Evolutionary conservation across 2,888 invertebrate genomes (phyloP), one percentile per base, ranked within the genome.

Genomic region (Cryptus viduatorius): DNA sequence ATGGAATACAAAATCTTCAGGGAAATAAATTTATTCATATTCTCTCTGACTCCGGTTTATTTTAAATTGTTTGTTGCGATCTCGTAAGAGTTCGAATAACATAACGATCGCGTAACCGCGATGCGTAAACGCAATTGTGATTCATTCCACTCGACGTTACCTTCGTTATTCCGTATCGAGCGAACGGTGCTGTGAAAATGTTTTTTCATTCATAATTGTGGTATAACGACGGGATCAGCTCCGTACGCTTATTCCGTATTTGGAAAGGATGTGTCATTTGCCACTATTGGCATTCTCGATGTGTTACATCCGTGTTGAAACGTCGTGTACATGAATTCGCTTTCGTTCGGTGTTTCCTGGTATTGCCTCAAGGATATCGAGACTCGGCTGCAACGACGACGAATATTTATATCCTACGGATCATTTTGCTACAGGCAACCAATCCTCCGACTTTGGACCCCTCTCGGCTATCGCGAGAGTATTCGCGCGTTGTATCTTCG

Each of bases 201-300:
- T 71, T 65, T 29, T 76, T 53, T 69, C 68, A 56, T 61, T 76
- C 65, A 68, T 78, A 75, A 75, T 75, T 69, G 77, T 68, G 56
- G 64, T 79, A 12, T 71, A 83, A 37, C 37, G 19, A 50, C 56
- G 42, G 67, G 79, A 75, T 31, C 61, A 78, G 48, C 53, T 10
- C 53, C 44, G 61, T 24, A 29, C 37, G 19, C 12, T 29, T 82
- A 87, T 84, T 86, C 88, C 88, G 86, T 87, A 87, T 86, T 86
- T 84, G 79, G 85, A 42, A 37, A 61, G 68, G 85, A 86, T 89
- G 89, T 87, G 89, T 90, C 90, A 90, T 86, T 50, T 77, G 82
- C 14, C 86, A 83, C 61, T 24, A 73, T 79, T 83, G 85, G 87
- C 87, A 90, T 88, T 87, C 85, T 86, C 72, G 73, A 86, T 87